Conservation (phyloP, 1,140 invertebrate species). For the Leptonema lineaticorne region DNA sequence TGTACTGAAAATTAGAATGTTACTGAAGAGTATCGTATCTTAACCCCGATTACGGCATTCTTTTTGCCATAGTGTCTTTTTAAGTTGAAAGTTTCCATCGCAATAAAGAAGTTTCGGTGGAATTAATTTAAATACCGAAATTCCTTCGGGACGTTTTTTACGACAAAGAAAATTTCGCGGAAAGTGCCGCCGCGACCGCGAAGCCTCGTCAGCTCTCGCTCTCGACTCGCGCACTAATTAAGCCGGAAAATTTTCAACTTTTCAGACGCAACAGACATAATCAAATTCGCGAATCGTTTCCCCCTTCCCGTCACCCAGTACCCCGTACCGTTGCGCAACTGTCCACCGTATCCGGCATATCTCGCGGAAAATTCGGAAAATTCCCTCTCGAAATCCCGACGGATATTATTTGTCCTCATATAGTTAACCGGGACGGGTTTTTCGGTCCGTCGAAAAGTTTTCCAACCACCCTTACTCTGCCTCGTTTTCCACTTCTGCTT, state of each 20-base stretch:
- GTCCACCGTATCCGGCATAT: background rate
- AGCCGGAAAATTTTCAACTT: background rate
- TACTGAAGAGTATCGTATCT: no score
- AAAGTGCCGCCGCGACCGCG: background rate
- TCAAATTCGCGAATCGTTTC: background rate
- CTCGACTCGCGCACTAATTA: background rate
- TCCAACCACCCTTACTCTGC: no score
- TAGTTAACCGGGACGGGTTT: no score
- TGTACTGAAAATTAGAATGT: no score
- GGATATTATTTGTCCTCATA: no score
- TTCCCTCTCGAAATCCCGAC: no score
- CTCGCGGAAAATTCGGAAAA: background rate
- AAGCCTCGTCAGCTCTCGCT: no score
- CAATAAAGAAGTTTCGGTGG: background rate
- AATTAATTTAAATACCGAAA: conserved; percentile 2
- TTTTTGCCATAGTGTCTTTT: no score
- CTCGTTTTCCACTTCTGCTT: no score
- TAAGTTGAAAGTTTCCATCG: background rate
- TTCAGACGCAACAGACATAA: background rate
- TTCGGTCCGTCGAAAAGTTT: no score
- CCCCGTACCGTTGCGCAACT: background rate
- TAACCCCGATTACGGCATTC: no score
- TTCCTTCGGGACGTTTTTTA: background rate
- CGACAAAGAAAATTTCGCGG: background rate
- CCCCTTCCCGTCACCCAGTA: background rate